These are phyloP conservation scores for Chelidonichthys spinosus DNA, from an alignment of 2,797 vertebrate genomes.

Conservation along the genomic window DNA sequence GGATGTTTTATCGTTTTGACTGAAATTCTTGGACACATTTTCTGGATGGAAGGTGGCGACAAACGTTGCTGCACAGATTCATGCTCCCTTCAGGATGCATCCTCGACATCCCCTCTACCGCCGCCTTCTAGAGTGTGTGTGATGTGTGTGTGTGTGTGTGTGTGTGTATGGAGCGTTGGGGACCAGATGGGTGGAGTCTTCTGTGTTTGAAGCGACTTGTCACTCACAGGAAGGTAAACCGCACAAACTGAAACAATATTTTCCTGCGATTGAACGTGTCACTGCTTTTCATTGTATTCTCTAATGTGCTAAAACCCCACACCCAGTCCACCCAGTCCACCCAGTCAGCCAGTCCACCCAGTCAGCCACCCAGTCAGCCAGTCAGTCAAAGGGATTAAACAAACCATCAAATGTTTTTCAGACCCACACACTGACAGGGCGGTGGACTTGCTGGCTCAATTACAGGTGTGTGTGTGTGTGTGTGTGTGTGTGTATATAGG, in stretches of 20 bases:
- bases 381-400: slow-evolving; percentile 22
- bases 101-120: too few species aligned
- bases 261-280: slow-evolving; percentile 53
- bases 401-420: slow-evolving; percentile 16
- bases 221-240: slow-evolving; percentile 60
- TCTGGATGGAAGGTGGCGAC: too few species aligned
- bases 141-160: too few species aligned
- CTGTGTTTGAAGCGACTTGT: slow-evolving; percentile 18
- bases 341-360: too few species aligned
- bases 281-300: slow-evolving; percentile 48
- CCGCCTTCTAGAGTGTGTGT: too few species aligned
- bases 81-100: too few species aligned
- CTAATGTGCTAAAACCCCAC: slow-evolving; percentile 34
- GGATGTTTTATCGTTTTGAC: too few species aligned
- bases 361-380: too few species aligned
- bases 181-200: slow-evolving; percentile 29
- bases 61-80: too few species aligned
- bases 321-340: slow-evolving; percentile 11
- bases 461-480: slow-evolving; percentile 25
- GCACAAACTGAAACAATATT: slow-evolving; percentile 41
- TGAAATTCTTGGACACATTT: too few species aligned
- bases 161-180: background rate
- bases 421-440: background rate
- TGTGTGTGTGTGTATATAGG: background rate
- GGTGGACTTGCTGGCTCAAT: background rate